These are phyloP conservation scores for Pygocentrus nattereri DNA, from an alignment of 2,797 vertebrate species.

Conservation along the genomic window DNA sequence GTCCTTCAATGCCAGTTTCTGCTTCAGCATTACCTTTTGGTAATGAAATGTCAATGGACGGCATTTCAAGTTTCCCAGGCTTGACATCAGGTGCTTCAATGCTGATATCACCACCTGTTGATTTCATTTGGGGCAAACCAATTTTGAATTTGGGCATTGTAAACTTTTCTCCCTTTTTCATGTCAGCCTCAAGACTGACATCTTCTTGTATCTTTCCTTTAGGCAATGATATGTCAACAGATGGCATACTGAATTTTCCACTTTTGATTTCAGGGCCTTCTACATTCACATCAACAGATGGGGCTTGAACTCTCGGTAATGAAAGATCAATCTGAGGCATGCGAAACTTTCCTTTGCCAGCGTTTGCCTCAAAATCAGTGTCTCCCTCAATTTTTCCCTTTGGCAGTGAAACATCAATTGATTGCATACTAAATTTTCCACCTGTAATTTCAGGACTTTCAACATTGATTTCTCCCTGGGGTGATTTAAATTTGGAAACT, in stretches of 20 bases:
- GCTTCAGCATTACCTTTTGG: slow-evolving; percentile 33
- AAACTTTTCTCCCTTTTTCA: not conserved
- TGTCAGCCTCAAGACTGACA: not conserved
- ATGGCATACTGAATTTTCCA: slow-evolving; percentile 73
- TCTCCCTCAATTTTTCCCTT: slow-evolving; percentile 59
- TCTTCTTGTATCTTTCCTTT: not conserved
- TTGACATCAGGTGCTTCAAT: slow-evolving; percentile 43
- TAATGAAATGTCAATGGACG: slow-evolving; percentile 63
- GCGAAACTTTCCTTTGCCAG: slow-evolving; percentile 41
- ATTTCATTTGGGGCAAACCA: slow-evolving; percentile 1
- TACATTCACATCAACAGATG: slow-evolving; percentile 47
- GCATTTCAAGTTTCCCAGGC: slow-evolving; percentile 59
- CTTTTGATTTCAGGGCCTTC: slow-evolving; percentile 42
- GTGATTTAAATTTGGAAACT: slow-evolving; percentile 62
- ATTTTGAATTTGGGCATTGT: slow-evolving; percentile 55
- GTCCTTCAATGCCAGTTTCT: slow-evolving; percentile 51
- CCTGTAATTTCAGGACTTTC: slow-evolving; percentile 45
- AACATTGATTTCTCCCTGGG: slow-evolving; percentile 46
- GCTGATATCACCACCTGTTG: not conserved
- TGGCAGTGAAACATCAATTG: slow-evolving; percentile 65
- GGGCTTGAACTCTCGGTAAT: slow-evolving; percentile 53
- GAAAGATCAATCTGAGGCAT: slow-evolving; percentile 66
- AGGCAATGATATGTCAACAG: slow-evolving; percentile 51
- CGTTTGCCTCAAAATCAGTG: slow-evolving; percentile 47
- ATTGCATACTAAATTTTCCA: slow-evolving; percentile 51